Base-by-base conservation (phyloP, 2,797 vertebrate species). In the Silurus lanzhouensis region DNA sequence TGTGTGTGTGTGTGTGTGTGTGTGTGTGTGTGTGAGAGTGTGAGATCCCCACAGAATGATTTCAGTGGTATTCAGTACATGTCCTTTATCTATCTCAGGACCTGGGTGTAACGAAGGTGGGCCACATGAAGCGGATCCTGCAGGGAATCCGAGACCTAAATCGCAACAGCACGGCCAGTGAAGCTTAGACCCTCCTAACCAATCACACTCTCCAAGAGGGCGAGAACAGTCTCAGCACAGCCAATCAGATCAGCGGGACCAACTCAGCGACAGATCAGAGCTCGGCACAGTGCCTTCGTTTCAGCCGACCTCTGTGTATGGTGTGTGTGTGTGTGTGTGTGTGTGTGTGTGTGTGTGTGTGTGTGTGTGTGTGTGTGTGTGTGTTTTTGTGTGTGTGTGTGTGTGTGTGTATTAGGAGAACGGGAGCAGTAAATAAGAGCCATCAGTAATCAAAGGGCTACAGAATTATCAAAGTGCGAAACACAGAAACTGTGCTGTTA, bases 51-150 rank as follows among this genome's bases (percentile, higher is more conserved):
- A 48, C 38, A 48, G 38, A 0, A 60, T 38, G 27, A 25, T 48
- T 78, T 17, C 25, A 38, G 14, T 20, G 20, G 20, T 76, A 19
- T 38, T 57, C 2, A 67, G 27, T 38, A 55, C 79, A 31, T 88
- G 4, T 25, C 84, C 27, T 82, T 61, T 85, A 44, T 81, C 38
- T 75, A 46, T 86, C 27, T 87, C 91, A 99, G 98, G 98, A 99
- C 88, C 94, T 99, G 68, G 98, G 98, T 0, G 97, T 99, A 90
- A 97, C 97, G 52, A 99, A 99, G 93, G 98, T 99, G 79, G 98
- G 98, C 58, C 98, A 99, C 88, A 96, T 99, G 96, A 99, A 99
- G 95, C 93, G 98, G 88, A 99, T 99, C 90, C 95, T 99, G 61
- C 97, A 98, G 20, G 98, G 97, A 67, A 97, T 99, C 95, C 93